Conservation (phyloP, 2,888 invertebrate species). For the Agrochola lota region DNA sequence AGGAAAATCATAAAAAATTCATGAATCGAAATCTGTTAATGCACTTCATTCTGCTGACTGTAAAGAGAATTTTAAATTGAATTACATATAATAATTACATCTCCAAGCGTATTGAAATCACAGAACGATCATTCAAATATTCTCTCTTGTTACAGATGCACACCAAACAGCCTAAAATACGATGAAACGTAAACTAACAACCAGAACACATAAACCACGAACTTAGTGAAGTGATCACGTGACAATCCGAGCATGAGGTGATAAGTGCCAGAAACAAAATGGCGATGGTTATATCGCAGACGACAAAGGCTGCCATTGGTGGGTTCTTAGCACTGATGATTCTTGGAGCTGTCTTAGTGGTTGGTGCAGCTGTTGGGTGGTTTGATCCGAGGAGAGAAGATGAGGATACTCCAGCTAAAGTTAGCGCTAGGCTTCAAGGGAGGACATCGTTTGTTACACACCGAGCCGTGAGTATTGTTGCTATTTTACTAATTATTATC, state of each 20-base stretch:
- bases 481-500: not conserved
- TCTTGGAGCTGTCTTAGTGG: conserved; percentile 86
- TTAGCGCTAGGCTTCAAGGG: conserved; percentile 87
- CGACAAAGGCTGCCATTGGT: conserved; percentile 88
- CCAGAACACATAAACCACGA: conserved; percentile 41
- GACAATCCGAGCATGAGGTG: conserved; percentile 76
- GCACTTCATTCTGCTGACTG: too few relatives aligned
- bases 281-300: conserved; percentile 89
- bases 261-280: conserved; percentile 81
- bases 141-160: conserved; percentile 53
- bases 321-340: conserved; percentile 87
- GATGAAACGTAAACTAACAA: conserved; percentile 41
- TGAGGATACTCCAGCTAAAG: conserved; percentile 86
- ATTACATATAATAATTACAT: not conserved
- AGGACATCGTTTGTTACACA: conserved; percentile 87
- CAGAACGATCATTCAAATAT: not conserved
- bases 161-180: conserved; percentile 15
- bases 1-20: too few relatives aligned
- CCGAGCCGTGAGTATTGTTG: conserved; percentile 83
- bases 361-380: conserved; percentile 88
- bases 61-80: not conserved
- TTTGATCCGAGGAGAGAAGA: conserved; percentile 87
- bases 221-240: conserved; percentile 56
- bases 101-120: not conserved
- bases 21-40: not conserved